Base-by-base conservation (phyloP, 2,888 invertebrate genomes). In the Galeopsomyia nigrocyanea region DNA sequence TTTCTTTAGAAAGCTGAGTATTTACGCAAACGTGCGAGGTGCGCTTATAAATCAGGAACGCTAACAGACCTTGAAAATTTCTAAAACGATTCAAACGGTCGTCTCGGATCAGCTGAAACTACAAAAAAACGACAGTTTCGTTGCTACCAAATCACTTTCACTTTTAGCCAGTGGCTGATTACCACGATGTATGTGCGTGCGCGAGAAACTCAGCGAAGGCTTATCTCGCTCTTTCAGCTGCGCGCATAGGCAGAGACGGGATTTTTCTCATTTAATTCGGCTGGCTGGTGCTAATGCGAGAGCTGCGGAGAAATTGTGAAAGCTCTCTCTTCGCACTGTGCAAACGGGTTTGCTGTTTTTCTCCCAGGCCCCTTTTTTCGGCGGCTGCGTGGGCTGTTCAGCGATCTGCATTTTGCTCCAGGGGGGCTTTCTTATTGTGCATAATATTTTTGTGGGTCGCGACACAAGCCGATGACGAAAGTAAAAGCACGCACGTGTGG, bases 281-380 rank as follows among this genome's bases (percentile, higher is more conserved):
- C 58, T 17, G 53, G 17, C 46, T 10, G 39, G 21, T 13, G 47
- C 61, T 31, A 61, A 68, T 55, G 16, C 53, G 51, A 64, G 22
- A 50, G 39, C 13, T 10, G 39, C 39, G 39, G 71, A 71, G 71
- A 71, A 71, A 71, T 71, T 67, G 71, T 71, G 71, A 71, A 72
- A 72, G 68, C 39, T 39, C 39, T 39, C 39, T 26, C 26, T 2
- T 63, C 49, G n/a, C 61, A 16, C 10, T 10, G 61, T 16, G 16
- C 39, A 66, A 67, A 67, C 71, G 63, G 63, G 67, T 72, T 66
- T 56, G 19, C 49, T 17, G 31, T 16, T 53, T 64, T 57, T 47
- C 16, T 67, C 56, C 55, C 21, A 50, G 49, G 19, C 22, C n/a
- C 16, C 22, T 50, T 58, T 64, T 21, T 61, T 47, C 10, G 55